Evolutionary conservation across 2,888 invertebrate species (phyloP).

Genomic region (Lomographa bimaculata): DNA sequence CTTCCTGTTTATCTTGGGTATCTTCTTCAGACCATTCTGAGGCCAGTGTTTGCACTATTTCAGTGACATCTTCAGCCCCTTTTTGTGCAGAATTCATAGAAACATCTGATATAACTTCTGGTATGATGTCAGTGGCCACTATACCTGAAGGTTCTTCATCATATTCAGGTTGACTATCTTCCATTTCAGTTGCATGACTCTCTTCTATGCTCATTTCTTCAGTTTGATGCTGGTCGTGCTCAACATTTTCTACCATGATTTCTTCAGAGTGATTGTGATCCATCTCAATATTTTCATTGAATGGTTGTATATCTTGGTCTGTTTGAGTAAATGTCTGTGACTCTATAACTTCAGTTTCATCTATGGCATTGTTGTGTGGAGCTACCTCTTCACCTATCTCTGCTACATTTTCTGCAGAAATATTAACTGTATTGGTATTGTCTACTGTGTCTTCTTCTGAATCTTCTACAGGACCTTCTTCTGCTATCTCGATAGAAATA

Average conservation of each 20-base stretch:
- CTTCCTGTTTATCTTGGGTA: constrained; percentile 4
- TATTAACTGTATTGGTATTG: not conserved
- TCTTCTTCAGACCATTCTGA: constrained; percentile 73
- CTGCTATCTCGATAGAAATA: constrained; percentile 5
- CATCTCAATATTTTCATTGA: constrained; percentile 11
- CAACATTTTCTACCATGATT: too few relatives aligned
- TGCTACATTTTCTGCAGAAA: constrained; percentile 17
- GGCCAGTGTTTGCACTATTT: constrained; percentile 54
- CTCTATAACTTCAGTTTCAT: constrained; percentile 21
- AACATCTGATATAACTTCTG: not conserved
- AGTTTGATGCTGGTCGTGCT: not conserved
- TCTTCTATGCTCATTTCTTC: constrained; percentile 15
- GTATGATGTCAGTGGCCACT: too few relatives aligned
- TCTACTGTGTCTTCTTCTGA: constrained; percentile 17
- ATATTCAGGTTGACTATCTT: constrained; percentile 3
- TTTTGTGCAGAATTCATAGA: not conserved
- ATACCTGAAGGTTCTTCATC: constrained; percentile 31
- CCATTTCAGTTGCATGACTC: constrained; percentile 4
- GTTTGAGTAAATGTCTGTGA: constrained; percentile 37
- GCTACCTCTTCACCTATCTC: constrained; percentile 17
- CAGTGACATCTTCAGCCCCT: constrained; percentile 26
- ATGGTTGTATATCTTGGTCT: constrained; percentile 10
- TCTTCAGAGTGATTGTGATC: too few relatives aligned
- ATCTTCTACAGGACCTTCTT: constrained; percentile 19
- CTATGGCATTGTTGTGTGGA: constrained; percentile 9